Conservation (phyloP, 2,797 vertebrate genomes). For the Coregonus ussuriensis region DNA sequence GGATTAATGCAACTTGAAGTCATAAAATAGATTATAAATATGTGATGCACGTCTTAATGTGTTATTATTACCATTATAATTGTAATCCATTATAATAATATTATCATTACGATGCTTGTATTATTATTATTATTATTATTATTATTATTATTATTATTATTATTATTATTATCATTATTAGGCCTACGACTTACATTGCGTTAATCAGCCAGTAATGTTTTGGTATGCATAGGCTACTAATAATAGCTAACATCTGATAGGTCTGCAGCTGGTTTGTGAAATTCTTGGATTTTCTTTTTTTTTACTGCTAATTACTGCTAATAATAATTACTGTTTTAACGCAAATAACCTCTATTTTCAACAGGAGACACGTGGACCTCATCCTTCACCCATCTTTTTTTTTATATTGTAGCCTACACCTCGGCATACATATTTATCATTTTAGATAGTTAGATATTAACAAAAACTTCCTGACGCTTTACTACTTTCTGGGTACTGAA, state of each 20-base stretch:
- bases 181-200: background rate
- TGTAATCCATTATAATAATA: background rate
- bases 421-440: background rate
- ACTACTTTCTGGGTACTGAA: background rate
- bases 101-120: slow-evolving; percentile 3
- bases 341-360: background rate
- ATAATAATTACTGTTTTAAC: background rate
- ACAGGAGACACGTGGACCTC: background rate
- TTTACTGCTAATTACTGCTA: no score
- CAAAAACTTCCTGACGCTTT: background rate
- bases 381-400: background rate
- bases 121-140: background rate
- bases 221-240: background rate
- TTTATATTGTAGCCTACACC: background rate
- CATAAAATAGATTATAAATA: background rate
- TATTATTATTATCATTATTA: slow-evolving; percentile 9
- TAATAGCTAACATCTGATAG: no score
- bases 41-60: background rate
- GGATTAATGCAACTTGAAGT: background rate
- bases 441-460: background rate
- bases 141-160: background rate
- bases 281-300: background rate
- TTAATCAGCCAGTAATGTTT: background rate
- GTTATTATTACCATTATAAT: background rate
- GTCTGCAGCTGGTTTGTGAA: no score